Conservation (phyloP, 30 jellyfish, hydroid and myxozoan species). For the Haliclystus octoradiatus region DNA sequence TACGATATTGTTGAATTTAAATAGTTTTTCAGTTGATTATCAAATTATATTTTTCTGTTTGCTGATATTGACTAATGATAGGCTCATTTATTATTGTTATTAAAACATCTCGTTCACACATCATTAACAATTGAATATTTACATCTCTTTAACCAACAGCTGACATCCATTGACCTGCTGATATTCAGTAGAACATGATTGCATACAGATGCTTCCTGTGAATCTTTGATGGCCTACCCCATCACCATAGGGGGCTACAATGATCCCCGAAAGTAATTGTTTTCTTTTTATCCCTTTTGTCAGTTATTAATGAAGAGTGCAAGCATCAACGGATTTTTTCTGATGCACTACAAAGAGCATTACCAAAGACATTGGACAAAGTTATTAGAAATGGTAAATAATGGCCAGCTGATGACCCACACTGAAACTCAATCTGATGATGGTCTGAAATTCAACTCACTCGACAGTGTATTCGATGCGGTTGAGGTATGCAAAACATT, state of each 20-base stretch:
- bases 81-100: no score
- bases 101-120: no score
- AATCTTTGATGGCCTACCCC: no score
- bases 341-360: conserved; percentile 51
- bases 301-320: conserved; percentile 72
- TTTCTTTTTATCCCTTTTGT: background rate
- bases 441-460: conserved; percentile 30
- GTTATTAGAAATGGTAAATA: conserved; percentile 42
- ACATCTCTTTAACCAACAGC: no score
- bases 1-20: background rate
- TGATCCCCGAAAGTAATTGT: no score
- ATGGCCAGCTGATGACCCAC: conserved; percentile 34
- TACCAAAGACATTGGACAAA: conserved; percentile 42
- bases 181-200: no score
- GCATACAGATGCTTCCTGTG: no score
- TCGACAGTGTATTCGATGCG: conserved; percentile 61
- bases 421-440: conserved; percentile 7
- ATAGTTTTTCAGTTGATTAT: background rate
- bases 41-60: background rate
- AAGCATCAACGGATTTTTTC: conserved; percentile 68
- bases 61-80: background rate
- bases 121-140: no score
- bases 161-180: no score
- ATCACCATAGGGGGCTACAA: no score
- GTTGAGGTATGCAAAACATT: conserved; percentile 41